Evolutionary conservation across 1,140 invertebrate species (phyloP).

Genomic region (Lamellibrachia luymesi): DNA sequence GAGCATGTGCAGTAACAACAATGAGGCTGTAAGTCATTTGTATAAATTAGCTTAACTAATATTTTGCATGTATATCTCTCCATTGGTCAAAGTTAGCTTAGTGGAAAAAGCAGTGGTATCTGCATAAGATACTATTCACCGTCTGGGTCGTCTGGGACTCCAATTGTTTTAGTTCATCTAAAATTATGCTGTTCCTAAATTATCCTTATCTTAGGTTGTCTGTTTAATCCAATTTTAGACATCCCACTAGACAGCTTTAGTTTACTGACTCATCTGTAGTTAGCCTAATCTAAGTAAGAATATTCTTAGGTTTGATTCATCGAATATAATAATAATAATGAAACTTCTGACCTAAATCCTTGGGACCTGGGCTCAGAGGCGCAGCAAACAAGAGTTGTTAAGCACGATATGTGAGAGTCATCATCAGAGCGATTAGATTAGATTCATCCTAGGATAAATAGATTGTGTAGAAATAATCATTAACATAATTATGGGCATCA

Average conservation of each 20-base stretch:
- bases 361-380: no score
- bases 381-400: no score
- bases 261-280: background rate
- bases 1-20: constrained; percentile 51
- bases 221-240: background rate
- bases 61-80: background rate
- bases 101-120: background rate
- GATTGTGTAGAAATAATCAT: background rate
- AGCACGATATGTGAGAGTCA: no score
- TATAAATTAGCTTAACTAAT: background rate
- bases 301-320: background rate
- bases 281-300: background rate
- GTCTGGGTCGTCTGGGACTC: no score
- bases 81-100: background rate
- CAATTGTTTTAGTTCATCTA: background rate
- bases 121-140: background rate
- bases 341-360: background rate
- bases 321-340: background rate
- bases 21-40: constrained; percentile 26
- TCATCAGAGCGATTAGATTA: background rate
- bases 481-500: background rate
- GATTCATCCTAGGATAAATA: background rate
- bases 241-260: background rate
- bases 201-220: background rate
- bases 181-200: background rate